Base-by-base conservation (phyloP, 2,888 invertebrate genomes). In the Tetramorium bicarinatum region DNA sequence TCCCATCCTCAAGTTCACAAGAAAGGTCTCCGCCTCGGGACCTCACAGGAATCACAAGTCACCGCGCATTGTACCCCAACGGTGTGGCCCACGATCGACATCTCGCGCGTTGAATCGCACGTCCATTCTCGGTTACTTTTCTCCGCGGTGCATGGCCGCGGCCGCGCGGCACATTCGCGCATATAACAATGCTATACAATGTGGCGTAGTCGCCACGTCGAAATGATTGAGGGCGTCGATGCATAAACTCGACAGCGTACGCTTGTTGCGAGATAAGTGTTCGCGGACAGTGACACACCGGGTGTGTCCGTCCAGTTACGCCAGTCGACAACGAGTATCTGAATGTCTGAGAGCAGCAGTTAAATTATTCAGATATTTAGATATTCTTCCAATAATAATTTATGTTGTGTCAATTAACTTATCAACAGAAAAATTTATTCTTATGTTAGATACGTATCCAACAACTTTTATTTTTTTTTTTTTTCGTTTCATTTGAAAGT, bases 201-300 rank as follows among this genome's bases (percentile, higher is more conserved):
- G 54, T 76, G 56, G 15, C 61, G 13, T 47, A 72, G 64, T 49
- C 52, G 44, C 41, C 64, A 66, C 84, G 74, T 74, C 71, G 83
- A 84, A 67, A 84, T 82, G 86, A 84, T 84, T 75, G 84, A 84
- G 52, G 74, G 77, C 66, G 67, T 82, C 82, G 79, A 83, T 86
- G 81, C 85, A 44, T 69, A 76, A 84, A 82, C 25, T 47, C 62
- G 80, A 85, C 85, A 84, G 66, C 44, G 82, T n/a, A 66, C 59
- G 83, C 83, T 52, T 87, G 86, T 83, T 83, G 25, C n/a, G 62
- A 64, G 85, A 83, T 83, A 77, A 85, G 71, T 38, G 71, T 18
- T 11, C 59, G 59, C 47, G 72, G 25, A 74, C 9, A 9, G n/a
- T 44, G 49, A 9, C 49, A 44, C 71, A 29, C 54, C 47, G 69